phyloP scores from a whole-genome alignment of 2,797 vertebrate species.

The Spinibarbus caldwelli region DNA sequence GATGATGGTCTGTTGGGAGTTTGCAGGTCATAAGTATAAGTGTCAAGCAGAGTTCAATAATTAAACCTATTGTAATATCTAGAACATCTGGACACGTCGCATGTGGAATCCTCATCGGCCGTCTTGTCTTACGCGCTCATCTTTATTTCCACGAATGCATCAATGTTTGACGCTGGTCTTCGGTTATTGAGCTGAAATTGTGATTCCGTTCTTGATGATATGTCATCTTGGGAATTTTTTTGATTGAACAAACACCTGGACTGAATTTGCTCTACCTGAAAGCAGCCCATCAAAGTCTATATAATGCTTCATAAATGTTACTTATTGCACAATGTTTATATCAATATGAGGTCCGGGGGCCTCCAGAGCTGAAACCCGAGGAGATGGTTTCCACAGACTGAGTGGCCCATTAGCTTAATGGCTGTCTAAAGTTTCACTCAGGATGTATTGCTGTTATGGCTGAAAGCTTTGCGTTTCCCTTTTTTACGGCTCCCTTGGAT shows the following conservation, averaged over 20 bases:
- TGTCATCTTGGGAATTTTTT: conserved; percentile 17
- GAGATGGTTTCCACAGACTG: conserved; percentile 70
- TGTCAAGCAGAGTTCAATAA: conserved; percentile 38
- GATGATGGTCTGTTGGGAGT: conserved; percentile 15
- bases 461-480: conserved; percentile 77
- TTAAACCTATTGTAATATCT: conserved; percentile 38
- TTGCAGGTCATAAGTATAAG: conserved; percentile 27
- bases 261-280: conserved; percentile 71
- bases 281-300: conserved; percentile 69
- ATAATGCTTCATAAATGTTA: conserved; percentile 72
- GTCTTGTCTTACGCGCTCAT: conserved; percentile 12
- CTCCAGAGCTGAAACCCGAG: conserved; percentile 59
- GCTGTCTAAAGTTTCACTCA: conserved; percentile 81
- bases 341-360: conserved; percentile 68
- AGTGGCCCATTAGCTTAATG: conserved; percentile 85
- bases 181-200: conserved; percentile 2
- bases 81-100: conserved; percentile 31
- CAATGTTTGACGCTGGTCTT: conserved; percentile 2
- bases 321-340: conserved; percentile 76
- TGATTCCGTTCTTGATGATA: conserved; percentile 27
- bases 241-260: conserved; percentile 66
- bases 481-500: conserved; percentile 79
- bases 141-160: not conserved
- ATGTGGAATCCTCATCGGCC: conserved; percentile 31
- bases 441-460: conserved; percentile 80